These are phyloP conservation scores for Pocillopora damicornis DNA, from an alignment of 64 coral and sea anemone species.

Conservation along the genomic window DNA sequence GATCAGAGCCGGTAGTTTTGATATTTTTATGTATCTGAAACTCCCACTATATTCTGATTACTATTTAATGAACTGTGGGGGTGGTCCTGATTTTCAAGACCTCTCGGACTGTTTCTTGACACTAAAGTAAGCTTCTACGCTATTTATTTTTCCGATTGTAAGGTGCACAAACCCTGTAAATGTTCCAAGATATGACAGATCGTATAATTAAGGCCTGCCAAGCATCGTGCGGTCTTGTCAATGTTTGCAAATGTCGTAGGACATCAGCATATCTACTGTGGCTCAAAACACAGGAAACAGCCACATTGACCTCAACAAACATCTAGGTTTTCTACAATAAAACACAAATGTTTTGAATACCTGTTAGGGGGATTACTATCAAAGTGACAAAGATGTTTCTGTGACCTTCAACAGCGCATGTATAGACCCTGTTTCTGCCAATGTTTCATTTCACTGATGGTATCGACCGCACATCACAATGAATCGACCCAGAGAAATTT, in stretches of 20 bases:
- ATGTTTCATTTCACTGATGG: constrained; percentile 31
- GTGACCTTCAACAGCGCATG: constrained; percentile 25
- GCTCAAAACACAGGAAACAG: constrained; percentile 33
- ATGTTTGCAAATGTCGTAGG: background rate
- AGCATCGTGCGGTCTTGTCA: background rate
- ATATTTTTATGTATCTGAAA: constrained; percentile 19
- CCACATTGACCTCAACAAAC: constrained; percentile 34
- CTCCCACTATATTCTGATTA: background rate
- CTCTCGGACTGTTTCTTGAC: constrained; percentile 24
- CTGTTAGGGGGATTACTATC: constrained; percentile 32
- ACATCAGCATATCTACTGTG: constrained; percentile 1
- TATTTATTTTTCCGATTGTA: background rate
- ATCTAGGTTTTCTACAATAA: constrained; percentile 12
- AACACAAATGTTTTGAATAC: constrained; percentile 45
- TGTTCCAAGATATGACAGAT: constrained; percentile 12
- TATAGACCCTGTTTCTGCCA: background rate
- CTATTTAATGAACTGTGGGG: constrained; percentile 43
- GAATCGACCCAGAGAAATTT: background rate
- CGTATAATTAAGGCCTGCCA: constrained; percentile 28
- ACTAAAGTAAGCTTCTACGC: background rate
- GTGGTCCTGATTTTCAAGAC: constrained; percentile 1
- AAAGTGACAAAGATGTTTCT: constrained; percentile 34
- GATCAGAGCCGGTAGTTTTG: background rate
- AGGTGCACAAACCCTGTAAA: background rate
- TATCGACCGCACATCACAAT: constrained; percentile 13